phyloP scores from a whole-genome alignment of 2,888 invertebrate species.

The Yponomeuta cagnagella region DNA sequence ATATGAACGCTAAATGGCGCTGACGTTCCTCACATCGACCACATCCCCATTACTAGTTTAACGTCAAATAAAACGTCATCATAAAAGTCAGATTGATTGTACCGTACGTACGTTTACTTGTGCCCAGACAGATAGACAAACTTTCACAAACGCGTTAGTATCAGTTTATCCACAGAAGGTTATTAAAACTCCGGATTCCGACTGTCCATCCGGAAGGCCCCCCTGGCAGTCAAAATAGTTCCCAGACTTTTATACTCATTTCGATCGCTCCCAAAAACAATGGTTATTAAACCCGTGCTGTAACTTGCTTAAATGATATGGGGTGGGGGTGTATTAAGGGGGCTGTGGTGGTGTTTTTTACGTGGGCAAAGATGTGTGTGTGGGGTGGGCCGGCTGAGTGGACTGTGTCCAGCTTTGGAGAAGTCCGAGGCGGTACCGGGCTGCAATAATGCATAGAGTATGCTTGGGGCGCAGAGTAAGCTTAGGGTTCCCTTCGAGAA shows the following conservation, averaged over 20 bases:
- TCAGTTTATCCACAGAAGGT: not conserved
- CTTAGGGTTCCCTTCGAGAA: not conserved
- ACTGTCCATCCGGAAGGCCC: conserved; percentile 8
- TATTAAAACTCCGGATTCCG: conserved; percentile 8
- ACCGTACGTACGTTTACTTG: no score
- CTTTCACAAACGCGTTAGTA: not conserved
- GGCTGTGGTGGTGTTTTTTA: conserved; percentile 25
- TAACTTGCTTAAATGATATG: conserved; percentile 47
- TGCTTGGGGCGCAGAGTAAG: conserved; percentile 7
- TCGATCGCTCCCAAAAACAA: conserved; percentile 74
- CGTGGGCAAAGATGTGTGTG: conserved; percentile 22
- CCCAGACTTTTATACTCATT: conserved; percentile 65
- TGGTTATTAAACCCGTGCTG: conserved; percentile 70
- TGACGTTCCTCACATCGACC: no score
- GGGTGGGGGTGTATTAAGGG: conserved; percentile 37
- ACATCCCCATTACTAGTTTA: no score
- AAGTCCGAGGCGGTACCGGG: conserved; percentile 52
- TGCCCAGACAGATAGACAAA: no score
- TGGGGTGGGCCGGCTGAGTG: conserved; percentile 51
- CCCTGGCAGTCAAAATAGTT: conserved; percentile 38
- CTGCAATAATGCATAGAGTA: conserved; percentile 41
- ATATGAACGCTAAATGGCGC: no score
- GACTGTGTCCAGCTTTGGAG: conserved; percentile 67
- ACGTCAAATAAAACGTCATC: no score
- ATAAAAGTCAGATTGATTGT: no score